phyloP scores from a whole-genome alignment of 2,113 vertebrate genomes.

The Crotophaga sulcirostris region DNA sequence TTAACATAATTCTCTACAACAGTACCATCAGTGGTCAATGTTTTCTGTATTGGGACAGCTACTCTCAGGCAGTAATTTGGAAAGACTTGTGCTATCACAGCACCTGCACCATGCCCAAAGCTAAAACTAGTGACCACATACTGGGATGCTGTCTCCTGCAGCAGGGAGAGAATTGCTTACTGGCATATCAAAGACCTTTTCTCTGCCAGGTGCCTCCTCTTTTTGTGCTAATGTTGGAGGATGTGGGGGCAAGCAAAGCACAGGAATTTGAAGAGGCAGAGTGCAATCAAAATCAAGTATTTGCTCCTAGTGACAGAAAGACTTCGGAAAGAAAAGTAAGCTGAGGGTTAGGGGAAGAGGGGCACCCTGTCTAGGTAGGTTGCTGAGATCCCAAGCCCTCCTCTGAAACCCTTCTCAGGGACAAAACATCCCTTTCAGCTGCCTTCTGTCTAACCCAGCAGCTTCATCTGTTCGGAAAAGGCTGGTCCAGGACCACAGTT shows the following conservation, averaged over 20 bases:
- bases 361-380: not conserved
- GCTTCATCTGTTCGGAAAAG: not conserved
- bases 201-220: not conserved
- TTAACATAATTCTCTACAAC: not conserved
- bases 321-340: not conserved
- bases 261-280: not conserved
- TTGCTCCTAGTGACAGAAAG: not conserved
- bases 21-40: not conserved
- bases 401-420: not conserved
- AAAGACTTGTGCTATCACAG: not conserved
- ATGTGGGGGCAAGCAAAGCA: fast-evolving
- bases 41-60: not conserved
- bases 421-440: not conserved
- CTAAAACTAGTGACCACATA: fast-evolving
- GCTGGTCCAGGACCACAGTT: not conserved
- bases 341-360: not conserved
- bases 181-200: not conserved
- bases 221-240: fast-evolving
- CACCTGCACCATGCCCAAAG: not conserved
- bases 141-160: not conserved
- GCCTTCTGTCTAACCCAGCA: not conserved
- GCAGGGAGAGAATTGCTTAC: not conserved
- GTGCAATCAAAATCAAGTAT: not conserved
- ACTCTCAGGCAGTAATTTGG: not conserved
- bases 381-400: not conserved